A percentile compares a stretch with the other conserved stretches of the same genome.
phyloP scores from a whole-genome alignment of 2,113 vertebrate genomes.

The Tragelaphus scriptus region DNA sequence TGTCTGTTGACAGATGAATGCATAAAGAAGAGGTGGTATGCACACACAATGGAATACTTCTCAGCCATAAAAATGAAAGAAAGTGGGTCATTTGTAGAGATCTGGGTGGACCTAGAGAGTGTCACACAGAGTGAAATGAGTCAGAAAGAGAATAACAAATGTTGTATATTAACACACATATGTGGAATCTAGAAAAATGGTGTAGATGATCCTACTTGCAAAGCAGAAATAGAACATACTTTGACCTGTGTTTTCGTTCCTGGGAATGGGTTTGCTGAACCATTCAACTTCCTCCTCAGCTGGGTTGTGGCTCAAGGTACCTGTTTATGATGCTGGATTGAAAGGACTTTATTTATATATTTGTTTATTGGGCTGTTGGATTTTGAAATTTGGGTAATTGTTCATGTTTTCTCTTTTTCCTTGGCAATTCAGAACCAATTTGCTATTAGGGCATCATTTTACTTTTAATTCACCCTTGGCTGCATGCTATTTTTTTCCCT shows the following conservation, averaged over 20 bases:
- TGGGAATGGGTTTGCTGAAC: neutral
- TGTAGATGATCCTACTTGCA: neutral
- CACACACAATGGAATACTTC: neutral
- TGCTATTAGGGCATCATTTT: neutral
- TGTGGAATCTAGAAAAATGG: neutral
- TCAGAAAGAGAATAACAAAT: neutral
- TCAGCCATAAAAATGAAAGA: neutral
- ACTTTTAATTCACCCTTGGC: neutral
- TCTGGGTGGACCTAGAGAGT: neutral
- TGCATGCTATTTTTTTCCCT: neutral
- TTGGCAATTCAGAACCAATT: neutral
- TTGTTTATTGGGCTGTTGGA: neutral
- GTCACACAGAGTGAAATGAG: neutral
- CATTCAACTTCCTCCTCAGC: neutral
- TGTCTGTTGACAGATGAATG: neutral
- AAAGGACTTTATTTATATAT: neutral
- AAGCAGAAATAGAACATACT: neutral
- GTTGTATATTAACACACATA: neutral
- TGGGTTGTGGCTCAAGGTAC: neutral
- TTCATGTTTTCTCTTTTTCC: neutral
- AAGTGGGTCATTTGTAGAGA: neutral
- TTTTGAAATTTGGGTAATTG: neutral
- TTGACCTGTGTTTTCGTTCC: neutral
- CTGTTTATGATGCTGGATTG: neutral
- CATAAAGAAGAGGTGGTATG: neutral